These are phyloP conservation scores for Camelus dromedarius DNA, from an alignment of 2,113 vertebrate genomes.

Conservation along the genomic window DNA sequence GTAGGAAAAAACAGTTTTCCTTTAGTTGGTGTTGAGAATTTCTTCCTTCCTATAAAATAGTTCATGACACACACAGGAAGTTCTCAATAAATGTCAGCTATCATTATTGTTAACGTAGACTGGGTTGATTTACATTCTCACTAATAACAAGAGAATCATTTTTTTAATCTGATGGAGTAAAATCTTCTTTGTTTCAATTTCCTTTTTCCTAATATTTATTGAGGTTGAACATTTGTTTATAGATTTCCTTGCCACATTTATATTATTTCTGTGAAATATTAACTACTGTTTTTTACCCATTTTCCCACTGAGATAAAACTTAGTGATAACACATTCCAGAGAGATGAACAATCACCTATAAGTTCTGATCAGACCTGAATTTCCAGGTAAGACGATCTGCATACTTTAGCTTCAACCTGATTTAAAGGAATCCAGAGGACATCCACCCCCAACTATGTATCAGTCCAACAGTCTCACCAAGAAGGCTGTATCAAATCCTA, in stretches of 20 bases:
- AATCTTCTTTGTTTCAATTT: constrained; percentile 35
- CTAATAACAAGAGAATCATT: neutral
- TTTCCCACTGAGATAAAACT: neutral
- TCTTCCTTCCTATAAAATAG: neutral
- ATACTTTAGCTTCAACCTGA: constrained; percentile 36
- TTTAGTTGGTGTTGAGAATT: neutral
- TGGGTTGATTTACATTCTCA: neutral
- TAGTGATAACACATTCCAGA: neutral
- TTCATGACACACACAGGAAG: neutral
- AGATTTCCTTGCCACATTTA: neutral
- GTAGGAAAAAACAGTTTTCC: neutral
- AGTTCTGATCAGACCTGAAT: constrained; percentile 54
- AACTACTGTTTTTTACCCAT: neutral
- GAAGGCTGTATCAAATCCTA: neutral
- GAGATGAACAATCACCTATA: neutral
- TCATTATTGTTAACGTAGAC: neutral
- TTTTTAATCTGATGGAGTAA: neutral
- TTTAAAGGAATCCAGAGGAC: neutral
- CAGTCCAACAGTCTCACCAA: neutral
- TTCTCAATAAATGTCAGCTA: neutral
- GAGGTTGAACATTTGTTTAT: neutral
- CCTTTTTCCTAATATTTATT: constrained; percentile 30
- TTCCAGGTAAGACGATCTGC: neutral
- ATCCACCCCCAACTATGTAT: neutral
- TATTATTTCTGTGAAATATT: constrained; percentile 24